Percentiles rank a stretch among this genome's conserved stretches.
Conservation (phyloP, 2,888 invertebrate genomes). For the Orthosia incerta region DNA sequence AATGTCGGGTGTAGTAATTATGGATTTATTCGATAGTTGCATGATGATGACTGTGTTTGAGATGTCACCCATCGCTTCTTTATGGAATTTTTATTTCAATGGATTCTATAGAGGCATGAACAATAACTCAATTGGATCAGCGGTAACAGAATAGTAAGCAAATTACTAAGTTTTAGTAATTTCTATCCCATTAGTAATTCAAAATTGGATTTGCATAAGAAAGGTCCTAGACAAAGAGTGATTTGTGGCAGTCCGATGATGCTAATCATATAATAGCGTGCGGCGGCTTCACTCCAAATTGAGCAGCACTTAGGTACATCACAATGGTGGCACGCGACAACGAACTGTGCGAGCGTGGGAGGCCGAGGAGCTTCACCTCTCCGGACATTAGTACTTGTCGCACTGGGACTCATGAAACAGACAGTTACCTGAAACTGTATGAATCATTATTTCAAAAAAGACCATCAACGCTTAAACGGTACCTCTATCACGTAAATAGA, state of each 20-base stretch:
- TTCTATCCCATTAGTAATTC: neutral
- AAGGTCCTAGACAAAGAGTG: conserved; percentile 24
- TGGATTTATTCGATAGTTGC: conserved; percentile 15
- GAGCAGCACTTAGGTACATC: conserved; percentile 32
- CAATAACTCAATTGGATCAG: neutral
- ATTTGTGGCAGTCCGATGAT: conserved; percentile 33
- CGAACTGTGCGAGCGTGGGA: conserved; percentile 39
- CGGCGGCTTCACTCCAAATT: conserved; percentile 35
- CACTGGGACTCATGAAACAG: neutral
- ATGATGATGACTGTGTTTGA: neutral
- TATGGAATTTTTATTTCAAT: conserved; percentile 9
- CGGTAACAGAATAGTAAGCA: neutral
- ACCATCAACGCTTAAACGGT: neutral
- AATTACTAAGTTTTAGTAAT: neutral
- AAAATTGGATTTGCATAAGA: conserved; percentile 25
- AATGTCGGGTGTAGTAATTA: neutral
- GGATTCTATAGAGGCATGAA: neutral
- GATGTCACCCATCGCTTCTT: neutral
- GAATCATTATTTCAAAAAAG: conserved; percentile 17
- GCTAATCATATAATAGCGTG: conserved; percentile 49
- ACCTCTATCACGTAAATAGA: neutral
- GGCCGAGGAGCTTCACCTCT: conserved; percentile 36
- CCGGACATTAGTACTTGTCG: conserved; percentile 5
- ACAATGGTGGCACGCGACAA: conserved; percentile 48
- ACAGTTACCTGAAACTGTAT: conserved; percentile 21